Base-by-base conservation (phyloP, 2,888 invertebrate species). In the Agonopterix subpropinquella region DNA sequence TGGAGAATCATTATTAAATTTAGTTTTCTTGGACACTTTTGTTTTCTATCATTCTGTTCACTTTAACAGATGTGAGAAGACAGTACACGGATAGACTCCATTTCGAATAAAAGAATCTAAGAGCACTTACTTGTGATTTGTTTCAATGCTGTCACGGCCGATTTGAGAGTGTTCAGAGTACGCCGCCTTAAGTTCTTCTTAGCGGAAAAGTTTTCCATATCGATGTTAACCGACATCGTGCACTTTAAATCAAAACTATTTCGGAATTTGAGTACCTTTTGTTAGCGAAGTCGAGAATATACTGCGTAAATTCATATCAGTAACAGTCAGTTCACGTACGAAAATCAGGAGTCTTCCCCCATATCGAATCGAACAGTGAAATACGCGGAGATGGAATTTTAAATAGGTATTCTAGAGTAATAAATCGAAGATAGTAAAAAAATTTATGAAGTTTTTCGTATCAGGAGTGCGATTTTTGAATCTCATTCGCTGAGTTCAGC, bases 61-160 rank as follows among this genome's bases (percentile, higher is more conserved):
- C n/a, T n/a, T n/a, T n/a, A n/a, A n/a, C n/a, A n/a, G n/a, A n/a
- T 15, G 15, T 10, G 4, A n/a, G 37, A 37, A 10, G n/a, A 37
- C 9, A 8, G 39, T 39, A 39, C 4, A 39, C 10, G 11, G 10
- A 39, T 4, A 10, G 42, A 8, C 11, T 42, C 42, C 8, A 42
- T 11, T 13, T 13, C 11, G 11, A 11, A 42, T 42, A 57, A 55
- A 47, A 59, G 57, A 60, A 67, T 64, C 52, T 57, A 57, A 64
- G 59, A 67, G 54, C 62, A 85, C 87, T 86, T 73, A 87, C 87
- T 84, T 52, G 87, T 78, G 62, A 89, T 82, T 74, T 88, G 88
- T 66, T 76, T 80, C 57, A 87, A 73, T 58, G 85, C 86, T 54
- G 81, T 80, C 65, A 87, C 80, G 52, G 87, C 85, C 11, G 82